Percentiles rank a stretch among this genome's conserved stretches.
These are phyloP conservation scores for Drosophila mayri DNA, from an alignment of 1,140 invertebrate genomes.

Conservation along the genomic window DNA sequence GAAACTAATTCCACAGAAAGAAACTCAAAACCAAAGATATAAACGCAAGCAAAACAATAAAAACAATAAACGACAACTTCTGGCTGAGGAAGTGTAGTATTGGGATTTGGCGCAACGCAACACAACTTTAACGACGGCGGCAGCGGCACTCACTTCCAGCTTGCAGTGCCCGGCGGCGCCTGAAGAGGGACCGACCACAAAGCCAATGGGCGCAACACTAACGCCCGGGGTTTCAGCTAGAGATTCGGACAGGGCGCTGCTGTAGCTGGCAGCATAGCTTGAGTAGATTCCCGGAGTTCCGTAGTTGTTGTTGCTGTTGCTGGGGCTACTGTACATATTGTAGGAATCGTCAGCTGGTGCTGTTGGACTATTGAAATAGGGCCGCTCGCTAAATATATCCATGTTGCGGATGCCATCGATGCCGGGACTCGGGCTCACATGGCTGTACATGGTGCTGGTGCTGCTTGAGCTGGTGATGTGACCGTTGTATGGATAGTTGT, in stretches of 20 bases:
- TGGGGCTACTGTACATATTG: constrained; percentile 21
- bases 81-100: constrained; percentile 23
- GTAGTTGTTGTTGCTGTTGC: constrained; percentile 31
- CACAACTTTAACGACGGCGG: not conserved
- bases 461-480: constrained; percentile 38
- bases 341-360: constrained; percentile 32
- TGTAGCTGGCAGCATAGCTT: constrained; percentile 66
- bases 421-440: constrained; percentile 52
- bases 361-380: constrained; percentile 59
- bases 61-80: constrained; percentile 20
- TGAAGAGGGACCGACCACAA: constrained; percentile 31
- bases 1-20: constrained; percentile 16
- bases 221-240: constrained; percentile 75
- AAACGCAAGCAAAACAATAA: constrained; percentile 31
- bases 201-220: constrained; percentile 58
- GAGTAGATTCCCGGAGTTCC: constrained; percentile 53
- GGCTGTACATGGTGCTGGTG: constrained; percentile 29
- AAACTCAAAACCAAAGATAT: constrained; percentile 10
- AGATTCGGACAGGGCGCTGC: constrained; percentile 73
- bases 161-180: constrained; percentile 54
- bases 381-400: constrained; percentile 64
- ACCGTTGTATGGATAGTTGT: constrained; percentile 38
- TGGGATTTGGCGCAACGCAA: constrained; percentile 6
- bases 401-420: constrained; percentile 74
- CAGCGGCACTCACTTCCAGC: constrained; percentile 75